A percentile compares a stretch with the other conserved stretches of the same genome.
Evolutionary conservation across 1,140 invertebrate genomes (phyloP).

Genomic region (Drosophila obscura): DNA sequence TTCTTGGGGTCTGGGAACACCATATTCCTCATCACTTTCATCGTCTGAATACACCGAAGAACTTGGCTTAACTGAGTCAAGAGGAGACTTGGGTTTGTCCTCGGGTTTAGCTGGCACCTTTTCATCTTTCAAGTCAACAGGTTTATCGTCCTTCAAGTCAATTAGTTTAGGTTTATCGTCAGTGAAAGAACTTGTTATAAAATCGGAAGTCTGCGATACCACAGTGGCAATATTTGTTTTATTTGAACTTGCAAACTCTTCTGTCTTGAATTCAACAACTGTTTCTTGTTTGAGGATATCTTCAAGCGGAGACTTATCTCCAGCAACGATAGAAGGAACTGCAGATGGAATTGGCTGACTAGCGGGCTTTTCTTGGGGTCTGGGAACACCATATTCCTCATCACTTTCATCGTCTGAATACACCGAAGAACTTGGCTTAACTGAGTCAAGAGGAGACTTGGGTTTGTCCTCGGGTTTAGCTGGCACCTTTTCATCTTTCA

Average conservation of each 20-base stretch:
- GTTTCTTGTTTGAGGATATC: not conserved
- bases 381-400: constrained; percentile 1
- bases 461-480: constrained; percentile 6
- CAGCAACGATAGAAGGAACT: not conserved
- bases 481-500: not conserved
- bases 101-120: too few species aligned
- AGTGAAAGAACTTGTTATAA: too few species aligned
- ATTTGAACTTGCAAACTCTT: too few species aligned
- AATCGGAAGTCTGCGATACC: not conserved
- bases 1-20: not conserved
- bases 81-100: too few species aligned
- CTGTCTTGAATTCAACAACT: too few species aligned
- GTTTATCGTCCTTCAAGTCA: constrained; percentile 14
- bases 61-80: too few species aligned
- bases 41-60: too few species aligned
- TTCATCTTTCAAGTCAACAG: too few species aligned
- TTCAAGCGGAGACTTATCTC: constrained; percentile 2
- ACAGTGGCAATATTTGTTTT: constrained; percentile 3
- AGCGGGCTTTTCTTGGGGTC: not conserved
- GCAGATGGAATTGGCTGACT: not conserved
- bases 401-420: constrained; percentile 25
- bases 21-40: not conserved
- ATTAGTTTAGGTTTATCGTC: too few species aligned
- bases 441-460: not conserved
- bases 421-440: not conserved